phyloP scores from a whole-genome alignment of 92 coral and sea anemone genomes.

The Phenganax stokvisi region DNA sequence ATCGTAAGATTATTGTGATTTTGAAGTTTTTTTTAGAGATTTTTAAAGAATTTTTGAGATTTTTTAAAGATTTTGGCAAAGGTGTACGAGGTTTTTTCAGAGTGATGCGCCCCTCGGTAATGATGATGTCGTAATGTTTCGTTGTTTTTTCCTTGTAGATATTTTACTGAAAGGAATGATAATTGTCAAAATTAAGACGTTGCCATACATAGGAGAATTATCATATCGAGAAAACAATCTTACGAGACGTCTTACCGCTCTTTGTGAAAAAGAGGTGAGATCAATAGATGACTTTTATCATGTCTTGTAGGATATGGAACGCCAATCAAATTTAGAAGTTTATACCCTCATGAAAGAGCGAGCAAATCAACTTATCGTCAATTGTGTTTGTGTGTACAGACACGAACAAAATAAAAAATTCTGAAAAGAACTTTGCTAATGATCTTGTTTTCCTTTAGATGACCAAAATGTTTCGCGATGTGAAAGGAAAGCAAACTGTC shows the following conservation, averaged over 20 bases:
- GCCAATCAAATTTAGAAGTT: no score
- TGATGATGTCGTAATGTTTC: background rate
- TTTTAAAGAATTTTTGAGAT: no score
- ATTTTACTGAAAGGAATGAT: constrained; percentile 27
- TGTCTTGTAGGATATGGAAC: no score
- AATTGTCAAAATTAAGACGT: constrained; percentile 12
- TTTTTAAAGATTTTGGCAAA: no score
- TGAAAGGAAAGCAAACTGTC: constrained; percentile 35
- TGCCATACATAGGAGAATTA: constrained; percentile 33
- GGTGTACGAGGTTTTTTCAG: no score
- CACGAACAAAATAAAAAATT: no score
- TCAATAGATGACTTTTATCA: background rate
- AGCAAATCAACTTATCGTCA: no score
- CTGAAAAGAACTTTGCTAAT: background rate
- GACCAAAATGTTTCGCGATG: constrained; percentile 12
- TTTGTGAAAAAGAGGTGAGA: constrained; percentile 37
- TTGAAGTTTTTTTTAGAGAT: no score
- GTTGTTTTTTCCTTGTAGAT: constrained; percentile 3
- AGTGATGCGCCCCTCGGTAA: no score
- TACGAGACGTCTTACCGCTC: constrained; percentile 13
- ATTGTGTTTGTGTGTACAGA: no score
- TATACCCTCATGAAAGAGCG: no score
- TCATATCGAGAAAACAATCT: constrained; percentile 16
- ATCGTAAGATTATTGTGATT: no score
- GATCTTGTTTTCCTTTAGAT: background rate